A percentile compares a stretch with the other conserved stretches of the same genome.
Evolutionary conservation across 2,888 invertebrate species (phyloP).

Genomic region (Melipona beecheii): DNA sequence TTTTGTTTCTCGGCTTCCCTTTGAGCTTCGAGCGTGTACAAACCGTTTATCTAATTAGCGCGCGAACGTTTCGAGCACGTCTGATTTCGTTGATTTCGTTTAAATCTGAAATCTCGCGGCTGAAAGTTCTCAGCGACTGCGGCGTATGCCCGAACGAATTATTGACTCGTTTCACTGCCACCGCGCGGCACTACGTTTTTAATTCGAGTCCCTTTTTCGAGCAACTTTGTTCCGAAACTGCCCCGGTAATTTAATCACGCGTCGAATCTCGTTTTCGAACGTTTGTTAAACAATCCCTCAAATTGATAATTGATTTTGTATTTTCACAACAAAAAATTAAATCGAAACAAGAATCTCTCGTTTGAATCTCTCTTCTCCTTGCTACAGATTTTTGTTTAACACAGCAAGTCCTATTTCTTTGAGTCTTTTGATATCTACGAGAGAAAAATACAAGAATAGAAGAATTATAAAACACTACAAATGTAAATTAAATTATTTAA

Average conservation of each 20-base stretch:
- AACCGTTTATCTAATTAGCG: neutral
- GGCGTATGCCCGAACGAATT: neutral
- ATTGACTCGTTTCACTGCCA: neutral
- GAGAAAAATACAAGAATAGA: no score
- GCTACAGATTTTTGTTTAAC: no score
- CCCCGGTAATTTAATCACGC: neutral
- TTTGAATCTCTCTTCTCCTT: no score
- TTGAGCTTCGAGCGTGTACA: neutral
- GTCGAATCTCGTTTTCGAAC: neutral
- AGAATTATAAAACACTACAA: no score
- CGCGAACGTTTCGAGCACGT: neutral
- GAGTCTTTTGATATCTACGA: no score
- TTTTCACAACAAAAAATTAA: no score
- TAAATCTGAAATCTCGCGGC: neutral
- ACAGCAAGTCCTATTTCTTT: no score
- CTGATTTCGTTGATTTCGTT: neutral
- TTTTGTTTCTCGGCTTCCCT: neutral
- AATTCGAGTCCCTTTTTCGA: neutral
- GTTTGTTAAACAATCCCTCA: neutral
- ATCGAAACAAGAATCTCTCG: no score
- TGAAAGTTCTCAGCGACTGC: no score
- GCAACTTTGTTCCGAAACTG: neutral
- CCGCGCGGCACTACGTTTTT: neutral
- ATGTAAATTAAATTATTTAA: no score
- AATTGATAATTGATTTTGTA: no score